Percentiles rank a stretch among this genome's conserved stretches.
Conservation (phyloP, 2,888 invertebrate species). For the Idaea dimidiata region DNA sequence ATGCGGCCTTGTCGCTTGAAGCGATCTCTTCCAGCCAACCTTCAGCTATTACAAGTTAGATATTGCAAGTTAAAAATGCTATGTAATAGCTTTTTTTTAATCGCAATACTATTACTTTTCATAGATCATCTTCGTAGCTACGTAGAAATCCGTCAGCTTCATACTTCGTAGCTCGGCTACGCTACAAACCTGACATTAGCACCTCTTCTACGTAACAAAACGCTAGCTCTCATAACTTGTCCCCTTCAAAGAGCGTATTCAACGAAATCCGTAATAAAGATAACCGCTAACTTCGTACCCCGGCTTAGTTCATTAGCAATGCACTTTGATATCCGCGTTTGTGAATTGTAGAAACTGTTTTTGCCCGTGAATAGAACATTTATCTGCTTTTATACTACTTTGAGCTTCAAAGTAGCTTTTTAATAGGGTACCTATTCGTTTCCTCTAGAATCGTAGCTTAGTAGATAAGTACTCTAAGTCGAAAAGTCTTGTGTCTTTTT, state of each 20-base stretch:
- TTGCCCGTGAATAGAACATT: conserved; percentile 9
- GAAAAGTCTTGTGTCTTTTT: no score
- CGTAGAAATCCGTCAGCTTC: no score
- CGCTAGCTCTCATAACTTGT: conserved; percentile 6
- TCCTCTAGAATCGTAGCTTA: not conserved
- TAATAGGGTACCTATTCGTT: not conserved
- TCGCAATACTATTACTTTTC: no score
- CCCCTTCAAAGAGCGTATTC: conserved; percentile 26
- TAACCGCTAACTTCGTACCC: conserved; percentile 46
- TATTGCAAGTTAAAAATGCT: no score
- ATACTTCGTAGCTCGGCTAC: no score
- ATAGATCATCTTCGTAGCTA: no score
- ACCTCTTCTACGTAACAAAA: not conserved
- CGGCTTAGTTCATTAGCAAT: not conserved
- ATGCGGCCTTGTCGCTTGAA: no score
- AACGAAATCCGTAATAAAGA: conserved; percentile 43
- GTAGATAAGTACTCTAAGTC: not conserved
- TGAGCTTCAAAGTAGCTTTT: not conserved
- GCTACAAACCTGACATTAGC: no score
- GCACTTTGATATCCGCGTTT: conserved; percentile 18
- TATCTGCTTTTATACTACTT: not conserved
- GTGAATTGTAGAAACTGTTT: conserved; percentile 21
- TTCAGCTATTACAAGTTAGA: no score
- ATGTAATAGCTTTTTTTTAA: no score
- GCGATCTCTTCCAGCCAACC: no score